Base-by-base conservation (phyloP, 2,888 invertebrate species). In the Campoplex capitator region DNA sequence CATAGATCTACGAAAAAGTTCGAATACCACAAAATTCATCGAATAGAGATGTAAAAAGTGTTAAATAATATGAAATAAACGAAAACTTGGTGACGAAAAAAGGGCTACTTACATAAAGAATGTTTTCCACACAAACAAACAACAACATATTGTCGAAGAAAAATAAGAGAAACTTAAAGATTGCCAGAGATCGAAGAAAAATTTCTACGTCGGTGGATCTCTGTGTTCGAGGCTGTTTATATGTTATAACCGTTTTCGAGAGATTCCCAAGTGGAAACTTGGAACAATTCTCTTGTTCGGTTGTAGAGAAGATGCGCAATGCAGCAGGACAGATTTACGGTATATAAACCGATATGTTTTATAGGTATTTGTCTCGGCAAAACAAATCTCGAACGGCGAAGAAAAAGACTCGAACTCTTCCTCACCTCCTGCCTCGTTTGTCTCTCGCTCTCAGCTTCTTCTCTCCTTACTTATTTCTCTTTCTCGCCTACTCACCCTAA, bases 301-400 rank as follows among this genome's bases (percentile, higher is more conserved):
- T 9, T 38, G 71, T 48, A 42, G 23, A 35, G 71, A 65, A 73
- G 67, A 56, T 67, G 56, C 84, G 79, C 84, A 75, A 84, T 84
- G 84, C 79, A 84, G 67, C 48, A 67, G 73, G 78, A 74, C 78
- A 84, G 70, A 79, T 84, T 84, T 84, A 84, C 74, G 84, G 75
- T 79, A 79, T 67, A 79, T 79, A 79, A 84, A 75, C 56, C 84
- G 75, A 75, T 79, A 75, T 84, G 84, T 79, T 84, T 84, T 79
- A 79, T 79, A 67, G 78, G 38, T 79, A 84, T 84, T 84, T 84
- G 74, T 84, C 79, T 75, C 68, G 48, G 28, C 54, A 58, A 73
- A 74, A 78, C 78, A 74, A 84, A 84, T 84, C 84, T 68, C 67
- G 78, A 68, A 32, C 56, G 13, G 13, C 16, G 54, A 32, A 62